These are phyloP conservation scores for Heliothis virescens DNA, from an alignment of 1,140 invertebrate species.

Conservation along the genomic window DNA sequence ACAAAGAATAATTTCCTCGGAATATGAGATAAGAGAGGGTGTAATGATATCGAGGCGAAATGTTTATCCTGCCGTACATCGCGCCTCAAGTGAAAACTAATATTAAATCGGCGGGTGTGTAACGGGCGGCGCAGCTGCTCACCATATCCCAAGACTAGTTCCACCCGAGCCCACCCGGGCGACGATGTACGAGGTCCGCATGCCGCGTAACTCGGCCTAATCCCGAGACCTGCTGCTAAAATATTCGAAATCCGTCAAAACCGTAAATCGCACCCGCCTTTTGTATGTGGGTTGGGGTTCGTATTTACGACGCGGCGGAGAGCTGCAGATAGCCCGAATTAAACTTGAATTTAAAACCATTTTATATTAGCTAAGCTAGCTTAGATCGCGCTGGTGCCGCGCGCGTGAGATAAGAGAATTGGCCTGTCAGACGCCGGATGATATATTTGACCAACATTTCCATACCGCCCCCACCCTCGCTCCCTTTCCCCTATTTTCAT, in stretches of 20 bases:
- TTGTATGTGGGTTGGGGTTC: conserved; percentile 71
- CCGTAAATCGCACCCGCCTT: conserved; percentile 79
- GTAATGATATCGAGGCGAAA: conserved; percentile 37
- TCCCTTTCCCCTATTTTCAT: conserved; percentile 82
- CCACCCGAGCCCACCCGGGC: conserved; percentile 39
- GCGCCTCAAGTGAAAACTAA: conserved; percentile 33
- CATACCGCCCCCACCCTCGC: conserved; percentile 87
- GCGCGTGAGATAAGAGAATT: conserved; percentile 92
- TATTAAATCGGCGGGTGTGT: conserved; percentile 46
- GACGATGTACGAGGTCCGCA: conserved; percentile 47
- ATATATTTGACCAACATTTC: conserved; percentile 95
- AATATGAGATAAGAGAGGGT: conserved; percentile 41
- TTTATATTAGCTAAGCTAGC: conserved; percentile 86
- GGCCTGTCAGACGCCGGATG: conserved; percentile 93
- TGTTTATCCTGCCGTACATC: conserved; percentile 41
- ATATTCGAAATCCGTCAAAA: conserved; percentile 81
- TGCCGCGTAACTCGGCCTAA: conserved; percentile 71
- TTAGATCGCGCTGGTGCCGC: conserved; percentile 81
- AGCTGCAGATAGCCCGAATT: conserved; percentile 83
- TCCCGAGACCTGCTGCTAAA: conserved; percentile 66
- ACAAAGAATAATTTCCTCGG: conserved; percentile 49
- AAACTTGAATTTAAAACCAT: conserved; percentile 86
- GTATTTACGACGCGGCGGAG: conserved; percentile 72
- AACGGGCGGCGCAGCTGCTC: conserved; percentile 39
- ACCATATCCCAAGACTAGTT: conserved; percentile 42